Base-by-base conservation (phyloP, 2,113 vertebrate species). In the Platanista minor region DNA sequence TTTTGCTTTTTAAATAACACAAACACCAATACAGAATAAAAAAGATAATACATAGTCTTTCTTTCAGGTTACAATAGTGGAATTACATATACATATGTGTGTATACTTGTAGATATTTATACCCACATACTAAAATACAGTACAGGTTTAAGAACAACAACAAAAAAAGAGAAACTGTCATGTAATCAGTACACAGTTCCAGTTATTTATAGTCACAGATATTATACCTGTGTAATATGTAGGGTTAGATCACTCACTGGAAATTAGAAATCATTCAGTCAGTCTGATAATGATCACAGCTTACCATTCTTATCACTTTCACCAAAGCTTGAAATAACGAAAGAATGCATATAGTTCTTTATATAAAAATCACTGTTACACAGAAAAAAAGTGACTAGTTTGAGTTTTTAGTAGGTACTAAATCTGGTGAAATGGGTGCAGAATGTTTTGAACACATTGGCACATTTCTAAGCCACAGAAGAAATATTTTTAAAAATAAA, bases 1-100 rank as follows among this genome's bases (percentile, higher is more conserved):
- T 86, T 98, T 97, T 97, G 64, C 95, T 94, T 98, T 83, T 98
- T 98, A 98, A 98, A 98, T 97, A 98, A 97, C 85, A 98, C 94
- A 96, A 98, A 98, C 83, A 92, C 86, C 92, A 85, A 29, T 96
- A 89, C 31, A n/a, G 74, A 97, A 97, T 98, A 96, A 97, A 96
- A 98, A 98, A 89, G 66, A 75, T 91, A 96, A 96, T 97, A 96
- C 91, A 95, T 23, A 92, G 90, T 90, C 59, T 97, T 87, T 93
- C 97, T 95, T 97, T 98, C 96, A 92, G 96, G 81, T 97, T 86
- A 98, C 93, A 92, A 39, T 96, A 94, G 25, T 96, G 94, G 86
- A 98, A 91, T 98, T 98, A 96, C 96, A 82, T 96, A 67, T 66
- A 43, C 89, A 49, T 97, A 49, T 67, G 31, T 92, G 57, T 88